Conservation (phyloP, 2,888 invertebrate species). For the Drosophila melanocephala region DNA sequence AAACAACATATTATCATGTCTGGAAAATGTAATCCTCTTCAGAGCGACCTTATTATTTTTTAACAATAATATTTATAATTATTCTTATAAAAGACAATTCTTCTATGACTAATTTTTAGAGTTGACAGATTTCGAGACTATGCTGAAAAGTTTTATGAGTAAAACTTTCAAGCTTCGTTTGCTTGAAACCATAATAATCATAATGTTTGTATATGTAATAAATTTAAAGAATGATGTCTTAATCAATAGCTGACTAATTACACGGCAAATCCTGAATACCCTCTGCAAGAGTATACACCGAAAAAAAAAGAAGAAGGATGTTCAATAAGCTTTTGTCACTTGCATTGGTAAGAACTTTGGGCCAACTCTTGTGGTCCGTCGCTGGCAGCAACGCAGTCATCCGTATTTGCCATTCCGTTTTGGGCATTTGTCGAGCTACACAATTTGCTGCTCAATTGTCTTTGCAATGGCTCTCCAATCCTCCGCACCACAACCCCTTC, state of each 20-base stretch:
- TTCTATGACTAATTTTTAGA: neutral
- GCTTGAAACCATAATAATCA: neutral
- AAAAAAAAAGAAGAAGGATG: constrained; percentile 27
- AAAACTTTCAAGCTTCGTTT: neutral
- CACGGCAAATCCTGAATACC: neutral
- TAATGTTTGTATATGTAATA: neutral
- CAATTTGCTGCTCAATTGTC: constrained; percentile 82
- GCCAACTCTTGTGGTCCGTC: constrained; percentile 13
- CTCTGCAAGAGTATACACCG: constrained; percentile 7
- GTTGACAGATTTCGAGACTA: neutral
- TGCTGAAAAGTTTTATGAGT: neutral
- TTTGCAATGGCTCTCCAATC: constrained; percentile 37
- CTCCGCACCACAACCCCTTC: neutral
- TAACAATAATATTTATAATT: neutral
- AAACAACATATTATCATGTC: neutral
- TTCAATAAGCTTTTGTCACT: constrained; percentile 77
- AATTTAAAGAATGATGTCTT: neutral
- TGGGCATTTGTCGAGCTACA: constrained; percentile 68
- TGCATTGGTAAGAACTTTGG: constrained; percentile 43
- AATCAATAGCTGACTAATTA: neutral
- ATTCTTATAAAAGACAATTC: neutral
- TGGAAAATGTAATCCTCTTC: neutral
- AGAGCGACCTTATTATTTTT: neutral
- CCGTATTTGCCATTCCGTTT: constrained; percentile 72
- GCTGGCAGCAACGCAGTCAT: constrained; percentile 55